phyloP scores from a whole-genome alignment of 2,888 invertebrate species.

The Temnothorax ravouxi region DNA sequence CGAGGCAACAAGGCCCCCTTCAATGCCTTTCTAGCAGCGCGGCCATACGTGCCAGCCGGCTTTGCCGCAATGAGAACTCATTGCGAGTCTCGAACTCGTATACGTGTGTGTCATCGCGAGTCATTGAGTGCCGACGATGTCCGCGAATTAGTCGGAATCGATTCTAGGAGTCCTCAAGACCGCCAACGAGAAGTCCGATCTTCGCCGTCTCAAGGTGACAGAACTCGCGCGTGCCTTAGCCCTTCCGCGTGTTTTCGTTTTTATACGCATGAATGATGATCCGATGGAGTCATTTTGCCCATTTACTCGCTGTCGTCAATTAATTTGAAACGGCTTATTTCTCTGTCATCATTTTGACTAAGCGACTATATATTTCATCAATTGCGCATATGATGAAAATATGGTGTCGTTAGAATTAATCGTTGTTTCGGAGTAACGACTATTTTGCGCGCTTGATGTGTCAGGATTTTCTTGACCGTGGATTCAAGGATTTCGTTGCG shows the following conservation, averaged over 20 bases:
- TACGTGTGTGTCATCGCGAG: conserved; percentile 43
- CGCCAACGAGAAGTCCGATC: conserved; percentile 48
- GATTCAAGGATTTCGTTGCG: conserved; percentile 38
- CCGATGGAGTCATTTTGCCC: conserved; percentile 8
- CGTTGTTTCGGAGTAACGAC: not conserved
- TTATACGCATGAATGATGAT: not conserved
- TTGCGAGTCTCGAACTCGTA: conserved; percentile 69
- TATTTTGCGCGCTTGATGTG: not conserved
- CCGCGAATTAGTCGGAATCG: conserved; percentile 60
- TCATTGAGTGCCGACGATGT: conserved; percentile 53
- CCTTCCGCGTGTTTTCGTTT: conserved; percentile 20
- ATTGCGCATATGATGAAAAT: not conserved
- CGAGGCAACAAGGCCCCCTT: conserved; percentile 83
- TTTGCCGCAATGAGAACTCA: conserved; percentile 78
- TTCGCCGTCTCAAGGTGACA: conserved; percentile 50
- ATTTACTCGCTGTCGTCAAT: not conserved
- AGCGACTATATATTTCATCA: not conserved
- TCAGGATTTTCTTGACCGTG: conserved; percentile 23
- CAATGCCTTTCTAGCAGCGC: conserved; percentile 82
- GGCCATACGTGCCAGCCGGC: conserved; percentile 65
- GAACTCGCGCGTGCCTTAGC: conserved; percentile 48
- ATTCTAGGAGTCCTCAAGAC: conserved; percentile 67
- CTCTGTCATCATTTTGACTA: not conserved
- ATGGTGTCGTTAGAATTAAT: not conserved
- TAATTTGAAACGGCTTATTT: not conserved